Evolutionary conservation across 2,888 invertebrate genomes (phyloP).

Genomic region (Oligia strigilis): DNA sequence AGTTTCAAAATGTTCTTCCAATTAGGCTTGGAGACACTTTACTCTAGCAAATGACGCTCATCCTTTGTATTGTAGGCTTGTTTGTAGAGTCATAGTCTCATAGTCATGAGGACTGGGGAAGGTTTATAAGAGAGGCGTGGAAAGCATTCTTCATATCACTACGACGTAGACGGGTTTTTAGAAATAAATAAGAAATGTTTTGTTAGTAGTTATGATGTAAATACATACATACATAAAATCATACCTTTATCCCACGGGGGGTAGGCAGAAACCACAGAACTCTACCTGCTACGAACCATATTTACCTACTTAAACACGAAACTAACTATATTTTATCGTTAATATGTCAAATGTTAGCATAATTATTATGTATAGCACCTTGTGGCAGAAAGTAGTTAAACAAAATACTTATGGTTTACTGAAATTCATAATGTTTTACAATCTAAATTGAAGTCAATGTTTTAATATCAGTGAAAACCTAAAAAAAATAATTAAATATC

Average conservation of each 20-base stretch:
- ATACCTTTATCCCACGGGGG: not conserved
- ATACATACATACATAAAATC: not conserved
- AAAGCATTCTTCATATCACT: slow-evolving; percentile 28
- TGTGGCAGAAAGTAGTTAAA: not conserved
- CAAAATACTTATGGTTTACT: not conserved
- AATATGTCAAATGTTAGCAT: not conserved
- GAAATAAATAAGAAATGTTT: not conserved
- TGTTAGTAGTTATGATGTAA: not conserved
- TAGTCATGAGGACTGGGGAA: slow-evolving; percentile 19
- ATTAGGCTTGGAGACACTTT: slow-evolving; percentile 36
- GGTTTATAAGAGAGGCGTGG: not conserved
- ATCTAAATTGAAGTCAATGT: not conserved
- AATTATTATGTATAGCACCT: not conserved
- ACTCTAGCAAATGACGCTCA: slow-evolving; percentile 28
- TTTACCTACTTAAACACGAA: not conserved
- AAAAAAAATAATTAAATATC: not conserved
- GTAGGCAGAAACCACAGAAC: not conserved
- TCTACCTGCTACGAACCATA: not conserved
- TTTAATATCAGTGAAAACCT: not conserved
- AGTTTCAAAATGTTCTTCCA: slow-evolving; percentile 24
- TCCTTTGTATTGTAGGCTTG: slow-evolving; percentile 33
- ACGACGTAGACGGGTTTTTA: not conserved
- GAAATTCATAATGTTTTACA: not conserved
- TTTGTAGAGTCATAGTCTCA: slow-evolving; percentile 10
- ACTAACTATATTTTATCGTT: not conserved